Conservation (phyloP, 2,888 invertebrate genomes). For the Calameuta filiformis region DNA sequence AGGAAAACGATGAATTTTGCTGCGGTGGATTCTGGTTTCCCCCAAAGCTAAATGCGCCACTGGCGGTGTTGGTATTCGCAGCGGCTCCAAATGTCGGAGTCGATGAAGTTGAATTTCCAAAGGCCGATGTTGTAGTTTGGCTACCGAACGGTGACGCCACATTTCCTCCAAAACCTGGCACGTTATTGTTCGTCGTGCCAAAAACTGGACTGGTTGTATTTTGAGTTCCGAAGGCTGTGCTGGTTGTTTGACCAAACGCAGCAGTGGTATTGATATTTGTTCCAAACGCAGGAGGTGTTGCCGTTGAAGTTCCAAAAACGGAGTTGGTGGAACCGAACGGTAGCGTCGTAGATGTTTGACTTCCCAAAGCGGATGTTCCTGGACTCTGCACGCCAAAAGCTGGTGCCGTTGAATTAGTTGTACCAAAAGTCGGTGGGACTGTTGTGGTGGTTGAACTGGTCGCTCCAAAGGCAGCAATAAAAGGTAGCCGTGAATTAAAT, state of each 20-base stretch:
- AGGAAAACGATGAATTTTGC: constrained; percentile 29
- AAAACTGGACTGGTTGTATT: constrained; percentile 21
- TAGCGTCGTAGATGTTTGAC: constrained; percentile 4
- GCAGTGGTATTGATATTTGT: background rate
- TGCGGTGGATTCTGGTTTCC: constrained; percentile 29
- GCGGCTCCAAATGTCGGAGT: constrained; percentile 28
- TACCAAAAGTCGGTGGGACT: constrained; percentile 19
- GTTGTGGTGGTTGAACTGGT: background rate
- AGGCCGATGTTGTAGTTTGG: constrained; percentile 25
- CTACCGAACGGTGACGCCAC: constrained; percentile 33
- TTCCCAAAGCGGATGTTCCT: background rate
- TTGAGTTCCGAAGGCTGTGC: constrained; percentile 17
- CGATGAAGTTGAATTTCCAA: constrained; percentile 21
- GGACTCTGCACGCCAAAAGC: constrained; percentile 13
- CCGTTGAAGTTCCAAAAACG: constrained; percentile 17
- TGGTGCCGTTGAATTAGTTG: constrained; percentile 8
- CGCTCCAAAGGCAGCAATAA: constrained; percentile 19
- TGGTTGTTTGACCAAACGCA: constrained; percentile 16
- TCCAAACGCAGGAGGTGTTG: constrained; percentile 22
- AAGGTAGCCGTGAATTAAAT: constrained; percentile 14
- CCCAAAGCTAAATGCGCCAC: constrained; percentile 38
- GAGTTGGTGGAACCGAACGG: constrained; percentile 13
- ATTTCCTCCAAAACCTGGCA: constrained; percentile 26
- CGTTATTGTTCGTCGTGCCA: constrained; percentile 14
- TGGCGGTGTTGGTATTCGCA: constrained; percentile 18